Conservation (phyloP, 1,140 invertebrate genomes). For the Bombyx mandarina region DNA sequence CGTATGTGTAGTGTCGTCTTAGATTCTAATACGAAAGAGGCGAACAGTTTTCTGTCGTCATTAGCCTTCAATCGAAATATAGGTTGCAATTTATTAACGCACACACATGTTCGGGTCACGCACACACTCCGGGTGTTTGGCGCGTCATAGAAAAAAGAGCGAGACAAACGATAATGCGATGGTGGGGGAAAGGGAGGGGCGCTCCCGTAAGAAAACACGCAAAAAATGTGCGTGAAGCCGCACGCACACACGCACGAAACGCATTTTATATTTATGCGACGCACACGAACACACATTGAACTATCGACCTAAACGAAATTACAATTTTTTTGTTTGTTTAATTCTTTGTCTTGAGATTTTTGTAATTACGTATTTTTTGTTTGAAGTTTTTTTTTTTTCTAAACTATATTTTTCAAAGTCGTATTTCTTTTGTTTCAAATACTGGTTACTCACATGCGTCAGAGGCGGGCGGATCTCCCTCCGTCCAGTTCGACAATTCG, state of each 20-base stretch:
- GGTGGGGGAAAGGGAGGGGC: constrained; percentile 52
- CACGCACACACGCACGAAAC: constrained; percentile 30
- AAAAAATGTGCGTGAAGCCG: constrained; percentile 65
- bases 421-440: too few relatives aligned
- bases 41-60: constrained; percentile 30
- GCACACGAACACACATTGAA: constrained; percentile 19
- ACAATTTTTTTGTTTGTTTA: too few relatives aligned
- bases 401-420: too few relatives aligned
- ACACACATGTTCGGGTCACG: constrained; percentile 36
- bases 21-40: constrained; percentile 6
- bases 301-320: too few relatives aligned
- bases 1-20: neutral
- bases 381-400: too few relatives aligned
- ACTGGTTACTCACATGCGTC: constrained; percentile 59
- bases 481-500: constrained; percentile 68
- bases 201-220: constrained; percentile 50
- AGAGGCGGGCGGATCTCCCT: constrained; percentile 62
- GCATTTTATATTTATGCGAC: constrained; percentile 25
- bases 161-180: constrained; percentile 58
- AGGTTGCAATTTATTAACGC: constrained; percentile 66
- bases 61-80: constrained; percentile 66
- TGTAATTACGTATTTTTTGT: too few relatives aligned
- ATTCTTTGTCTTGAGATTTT: too few relatives aligned
- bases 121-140: constrained; percentile 24
- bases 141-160: constrained; percentile 62